Conservation (phyloP, 2,888 invertebrate genomes). For the Sceliomorpha sp. region DNA sequence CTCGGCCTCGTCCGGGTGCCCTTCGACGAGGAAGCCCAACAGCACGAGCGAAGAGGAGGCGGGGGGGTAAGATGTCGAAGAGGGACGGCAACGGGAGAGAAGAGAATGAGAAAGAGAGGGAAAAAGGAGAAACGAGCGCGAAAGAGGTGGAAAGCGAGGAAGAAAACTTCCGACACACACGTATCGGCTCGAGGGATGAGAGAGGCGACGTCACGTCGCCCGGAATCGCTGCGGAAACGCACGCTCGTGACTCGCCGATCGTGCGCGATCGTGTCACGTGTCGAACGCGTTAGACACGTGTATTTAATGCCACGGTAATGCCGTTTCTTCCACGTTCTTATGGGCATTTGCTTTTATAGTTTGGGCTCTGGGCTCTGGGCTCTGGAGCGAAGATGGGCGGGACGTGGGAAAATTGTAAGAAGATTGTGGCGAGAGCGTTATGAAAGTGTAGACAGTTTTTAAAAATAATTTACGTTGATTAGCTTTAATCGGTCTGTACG, state of each 20-base stretch:
- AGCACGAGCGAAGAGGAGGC: constrained; percentile 25
- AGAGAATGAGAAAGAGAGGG: constrained; percentile 16
- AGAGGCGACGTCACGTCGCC: constrained; percentile 72
- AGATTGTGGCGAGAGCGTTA: too few relatives aligned
- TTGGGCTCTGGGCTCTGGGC: too few relatives aligned
- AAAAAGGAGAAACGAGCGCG: constrained; percentile 18
- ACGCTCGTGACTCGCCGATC: constrained; percentile 59
- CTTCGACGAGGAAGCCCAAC: constrained; percentile 23
- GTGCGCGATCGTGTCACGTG: constrained; percentile 57
- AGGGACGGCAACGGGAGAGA: too few relatives aligned
- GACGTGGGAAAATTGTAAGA: too few relatives aligned
- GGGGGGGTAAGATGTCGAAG: too few relatives aligned
- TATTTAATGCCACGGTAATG: constrained; percentile 23
- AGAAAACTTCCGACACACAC: constrained; percentile 53
- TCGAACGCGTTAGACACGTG: constrained; percentile 47
- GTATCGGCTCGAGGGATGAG: constrained; percentile 35
- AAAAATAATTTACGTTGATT: too few relatives aligned
- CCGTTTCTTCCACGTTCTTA: constrained; percentile 16
- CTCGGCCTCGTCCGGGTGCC: constrained; percentile 48
- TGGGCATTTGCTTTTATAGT: too few relatives aligned
- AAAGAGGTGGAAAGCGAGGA: constrained; percentile 22
- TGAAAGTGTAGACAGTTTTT: too few relatives aligned
- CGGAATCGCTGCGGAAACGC: constrained; percentile 59
- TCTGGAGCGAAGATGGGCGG: too few relatives aligned
- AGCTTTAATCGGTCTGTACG: too few relatives aligned